These are phyloP conservation scores for Cyphomyrus plagiostoma DNA, from an alignment of 2,113 vertebrate species.

Conservation along the genomic window DNA sequence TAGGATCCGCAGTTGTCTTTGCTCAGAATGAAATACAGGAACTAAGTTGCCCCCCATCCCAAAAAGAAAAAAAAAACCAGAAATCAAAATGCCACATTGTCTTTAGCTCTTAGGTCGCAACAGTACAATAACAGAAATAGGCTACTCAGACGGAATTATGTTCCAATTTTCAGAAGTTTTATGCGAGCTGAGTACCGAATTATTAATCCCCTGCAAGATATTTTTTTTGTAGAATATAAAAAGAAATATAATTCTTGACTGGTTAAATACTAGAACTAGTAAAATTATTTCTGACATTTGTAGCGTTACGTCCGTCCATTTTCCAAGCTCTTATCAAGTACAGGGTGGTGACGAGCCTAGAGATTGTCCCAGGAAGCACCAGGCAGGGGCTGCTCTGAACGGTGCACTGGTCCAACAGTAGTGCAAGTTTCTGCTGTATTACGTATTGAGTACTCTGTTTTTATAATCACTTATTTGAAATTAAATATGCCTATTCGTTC, in stretches of 20 bases:
- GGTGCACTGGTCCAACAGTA: neutral
- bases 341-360: neutral
- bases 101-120: neutral
- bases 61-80: neutral
- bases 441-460: neutral
- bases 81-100: neutral
- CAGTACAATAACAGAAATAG: neutral
- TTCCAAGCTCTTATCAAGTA: neutral
- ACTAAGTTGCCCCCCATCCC: neutral
- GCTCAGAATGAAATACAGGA: neutral
- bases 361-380: neutral
- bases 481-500: neutral
- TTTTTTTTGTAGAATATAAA: neutral
- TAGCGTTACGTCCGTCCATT: neutral
- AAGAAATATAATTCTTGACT: neutral
- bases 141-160: neutral
- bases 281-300: neutral
- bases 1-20: neutral
- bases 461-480: neutral
- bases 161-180: neutral
- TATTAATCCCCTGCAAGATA: neutral
- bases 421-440: neutral
- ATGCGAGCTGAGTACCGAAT: neutral
- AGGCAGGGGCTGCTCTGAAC: neutral
- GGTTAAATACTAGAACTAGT: neutral